Base-by-base conservation (phyloP, 2,888 invertebrate genomes). In the Carabus problematicus region DNA sequence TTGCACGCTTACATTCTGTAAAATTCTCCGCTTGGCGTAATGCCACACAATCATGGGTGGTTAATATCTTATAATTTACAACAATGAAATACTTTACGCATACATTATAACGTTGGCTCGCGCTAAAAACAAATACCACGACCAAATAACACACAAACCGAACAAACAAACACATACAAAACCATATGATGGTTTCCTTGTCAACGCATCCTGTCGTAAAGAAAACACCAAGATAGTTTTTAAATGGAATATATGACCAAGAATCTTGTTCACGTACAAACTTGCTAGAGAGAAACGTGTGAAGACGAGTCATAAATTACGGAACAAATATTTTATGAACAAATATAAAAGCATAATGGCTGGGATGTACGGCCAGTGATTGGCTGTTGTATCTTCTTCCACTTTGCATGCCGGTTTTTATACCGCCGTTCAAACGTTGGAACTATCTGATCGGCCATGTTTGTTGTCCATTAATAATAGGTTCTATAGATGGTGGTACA, bases 31-130 rank as follows among this genome's bases (percentile, higher is more conserved):
- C 56, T 19, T 56, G 56, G 29, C 56, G 58, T 64, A 64, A 64
- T 64, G 16, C 56, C 45, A 64, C 12, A 47, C 56, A 66, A 56
- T 56, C 56, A 56, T 8, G 16, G 3, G 14, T 45, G 45, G 58
- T 66, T 66, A 59, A 66, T 66, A 66, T 66, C 56, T 39, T 49
- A 12, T 66, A 47, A 66, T 66, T 66, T 66, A 66, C 58, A 59
- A 66, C 66, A 66, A 66, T 49, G 59, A 58, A 55, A 66, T 58
- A 66, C 29, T 12, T 19, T 40, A 66, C 47, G 14, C 40, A 52
- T 52, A 16, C 52, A 52, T 49, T 49, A 49, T n/a, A n/a, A n/a
- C n/a, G n/a, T n/a, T 16, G 45, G 45, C 45, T 45, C 45, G 11
- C n/a, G 45, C 42, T 43, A 1, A 8, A 41, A 41, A 59, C 43